A percentile compares a stretch with the other conserved stretches of the same genome.
These are phyloP conservation scores for Ruditapes philippinarum DNA, from an alignment of 1,140 invertebrate genomes.

Conservation along the genomic window DNA sequence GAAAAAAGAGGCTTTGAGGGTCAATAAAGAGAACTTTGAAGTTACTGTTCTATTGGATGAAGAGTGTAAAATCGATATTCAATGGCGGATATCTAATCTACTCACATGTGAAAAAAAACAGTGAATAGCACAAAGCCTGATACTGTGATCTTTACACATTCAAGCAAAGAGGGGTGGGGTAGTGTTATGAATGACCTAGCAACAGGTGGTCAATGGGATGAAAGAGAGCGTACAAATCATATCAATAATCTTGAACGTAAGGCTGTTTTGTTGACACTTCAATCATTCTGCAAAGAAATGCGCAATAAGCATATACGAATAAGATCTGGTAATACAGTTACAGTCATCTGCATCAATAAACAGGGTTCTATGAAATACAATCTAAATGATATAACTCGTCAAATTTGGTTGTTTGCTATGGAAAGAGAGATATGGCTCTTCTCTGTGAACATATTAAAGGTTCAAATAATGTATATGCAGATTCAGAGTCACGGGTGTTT, in stretches of 20 bases:
- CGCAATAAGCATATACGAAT: no score
- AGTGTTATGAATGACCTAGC: neutral
- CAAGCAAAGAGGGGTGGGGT: neutral
- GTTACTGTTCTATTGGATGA: conserved; percentile 34
- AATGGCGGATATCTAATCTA: neutral
- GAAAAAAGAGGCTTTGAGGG: conserved; percentile 48
- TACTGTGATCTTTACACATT: neutral
- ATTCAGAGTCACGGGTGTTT: conserved; percentile 5
- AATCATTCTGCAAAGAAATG: neutral
- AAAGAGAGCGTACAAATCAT: neutral
- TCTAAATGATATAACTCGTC: neutral
- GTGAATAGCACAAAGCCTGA: neutral
- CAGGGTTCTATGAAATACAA: neutral
- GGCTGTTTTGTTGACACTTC: neutral
- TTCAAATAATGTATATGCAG: neutral
- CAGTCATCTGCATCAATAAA: neutral
- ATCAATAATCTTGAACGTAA: neutral
- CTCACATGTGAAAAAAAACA: neutral
- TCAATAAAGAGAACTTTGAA: conserved; percentile 59
- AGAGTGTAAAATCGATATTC: neutral
- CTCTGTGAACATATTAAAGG: neutral
- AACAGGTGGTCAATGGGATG: conserved; percentile 30
- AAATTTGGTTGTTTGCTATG: neutral
- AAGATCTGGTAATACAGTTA: no score
- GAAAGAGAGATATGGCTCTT: neutral